These are phyloP conservation scores for Octonoba sinensis DNA, from an alignment of 2,888 invertebrate species.

Conservation along the genomic window DNA sequence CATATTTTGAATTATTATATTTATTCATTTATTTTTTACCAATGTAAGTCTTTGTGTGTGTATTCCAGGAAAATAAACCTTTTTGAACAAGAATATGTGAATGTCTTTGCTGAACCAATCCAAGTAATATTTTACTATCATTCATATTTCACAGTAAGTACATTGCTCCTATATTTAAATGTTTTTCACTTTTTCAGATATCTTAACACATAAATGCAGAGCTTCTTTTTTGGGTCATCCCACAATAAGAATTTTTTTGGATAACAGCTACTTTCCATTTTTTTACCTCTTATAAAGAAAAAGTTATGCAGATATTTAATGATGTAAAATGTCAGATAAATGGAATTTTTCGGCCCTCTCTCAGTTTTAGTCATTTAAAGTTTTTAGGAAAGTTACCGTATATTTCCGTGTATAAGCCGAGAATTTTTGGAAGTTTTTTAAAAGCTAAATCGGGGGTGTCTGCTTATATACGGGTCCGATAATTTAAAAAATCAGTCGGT, in stretches of 20 bases:
- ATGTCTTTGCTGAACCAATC: constrained; percentile 55
- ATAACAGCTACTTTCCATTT: neutral
- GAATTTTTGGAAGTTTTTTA: no score
- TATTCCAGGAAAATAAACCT: constrained; percentile 30
- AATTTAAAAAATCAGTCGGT: no score
- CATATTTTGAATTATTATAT: neutral
- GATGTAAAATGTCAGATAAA: no score
- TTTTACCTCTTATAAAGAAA: neutral
- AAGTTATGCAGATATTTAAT: no score
- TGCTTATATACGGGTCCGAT: no score
- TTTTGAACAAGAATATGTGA: constrained; percentile 58
- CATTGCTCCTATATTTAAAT: neutral
- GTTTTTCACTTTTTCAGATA: neutral
- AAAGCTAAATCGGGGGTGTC: no score
- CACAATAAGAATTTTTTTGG: neutral
- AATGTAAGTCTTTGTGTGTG: neutral
- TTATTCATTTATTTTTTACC: neutral
- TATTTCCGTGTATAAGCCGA: no score
- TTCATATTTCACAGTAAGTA: constrained; percentile 22
- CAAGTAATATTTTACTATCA: constrained; percentile 10
- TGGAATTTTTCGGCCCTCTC: no score
- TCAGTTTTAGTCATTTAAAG: no score
- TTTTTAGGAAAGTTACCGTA: no score
- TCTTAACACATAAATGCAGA: neutral
- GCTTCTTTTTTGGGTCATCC: neutral